Evolutionary conservation across 2,797 vertebrate genomes (phyloP), one percentile per base, ranked within the genome.

Genomic region (Brachyrhaphis roseni): DNA sequence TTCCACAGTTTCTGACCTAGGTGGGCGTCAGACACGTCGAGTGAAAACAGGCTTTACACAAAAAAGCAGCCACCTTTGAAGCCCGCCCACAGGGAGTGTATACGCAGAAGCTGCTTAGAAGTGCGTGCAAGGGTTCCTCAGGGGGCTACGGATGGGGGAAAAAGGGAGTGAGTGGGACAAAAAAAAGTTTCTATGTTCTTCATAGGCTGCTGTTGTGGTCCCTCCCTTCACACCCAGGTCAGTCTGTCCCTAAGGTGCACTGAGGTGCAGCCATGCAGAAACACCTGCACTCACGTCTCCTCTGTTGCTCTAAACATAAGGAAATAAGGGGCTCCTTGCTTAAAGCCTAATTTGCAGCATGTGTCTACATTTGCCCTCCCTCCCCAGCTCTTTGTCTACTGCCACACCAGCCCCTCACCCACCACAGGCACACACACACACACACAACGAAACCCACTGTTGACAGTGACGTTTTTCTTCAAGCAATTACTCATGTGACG

Each of bases 341-440:
- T 72, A 53, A 83, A 74, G 82, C 82, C 76, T 92, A 91, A 95
- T 92, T 91, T 91, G 81, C 91, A 92, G 91, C 92, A 93, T 93
- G 91, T 77, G 49, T 89, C 85, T 66, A 88, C 79, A 72, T 88
- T 87, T 75, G 53, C n/a, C 55, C 28, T 5, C 57, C n/a, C 28
- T 76, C 76, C 83, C 82, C 84, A 74, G 12, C 84, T 80, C 55
- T 86, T 83, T 75, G 78, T 78, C 80, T 41, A n/a, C 57, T 76
- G 16, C 71, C 74, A 59, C 81, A 36, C 71, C 66, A 82, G 74
- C 80, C 77, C 45, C 70, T 45, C 78, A 36, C 78, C 23, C 75
- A 68, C 74, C 34, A 66, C 34, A 64, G 4, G 18, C 18, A 39
- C 70, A 64, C 76, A 75, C 79, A 47, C n/a, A n/a, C n/a, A n/a